Evolutionary conservation across 2,888 invertebrate species (phyloP), one percentile per base, ranked within the genome.

Genomic region (Augochlorella aurata): DNA sequence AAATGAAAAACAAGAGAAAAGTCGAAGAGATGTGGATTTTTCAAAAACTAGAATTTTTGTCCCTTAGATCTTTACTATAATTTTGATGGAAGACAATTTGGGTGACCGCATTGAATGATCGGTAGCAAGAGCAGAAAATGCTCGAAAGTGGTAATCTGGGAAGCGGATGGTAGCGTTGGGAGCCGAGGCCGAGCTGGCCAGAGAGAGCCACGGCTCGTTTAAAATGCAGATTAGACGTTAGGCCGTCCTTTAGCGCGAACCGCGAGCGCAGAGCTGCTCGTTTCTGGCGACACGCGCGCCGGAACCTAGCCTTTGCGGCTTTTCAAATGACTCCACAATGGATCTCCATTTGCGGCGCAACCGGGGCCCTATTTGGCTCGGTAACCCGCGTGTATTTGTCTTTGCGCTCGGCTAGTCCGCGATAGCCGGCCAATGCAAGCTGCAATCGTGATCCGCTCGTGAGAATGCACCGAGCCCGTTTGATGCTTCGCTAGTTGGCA

Each of bases 181-280:
- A 38, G 38, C 38, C 38, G 38, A 5, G 38, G 38, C 38, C 38
- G 38, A 38, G 38, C 38, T 38, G 38, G 38, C 38, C 38, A 47
- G 49, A 49, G 29, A 84, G 78, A 78, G 84, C 74, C 24, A 85
- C 77, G 81, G 76, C 87, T 91, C 90, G 90, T 91, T 91, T 91
- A 91, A 91, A 91, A 91, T 91, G 91, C 91, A 91, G 90, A 91
- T 91, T 90, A 90, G 89, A 81, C 85, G 82, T 79, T 85, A 87
- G 74, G 74, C 85, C 85, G 87, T 80, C 86, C 86, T 88, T 87
- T 81, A 85, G 68, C 76, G 78, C 71, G 78, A 82, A 82, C 82
- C 85, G 83, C 58, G 24, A 5, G 61, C 70, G 69, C 54, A 70
- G 70, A 78, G 45, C 44, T 7, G 69, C 49, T 69, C 73, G 78